These are phyloP conservation scores for human (Homo sapiens) DNA, from an alignment of 2,113 vertebrate genomes.

Conservation along the genomic window DNA sequence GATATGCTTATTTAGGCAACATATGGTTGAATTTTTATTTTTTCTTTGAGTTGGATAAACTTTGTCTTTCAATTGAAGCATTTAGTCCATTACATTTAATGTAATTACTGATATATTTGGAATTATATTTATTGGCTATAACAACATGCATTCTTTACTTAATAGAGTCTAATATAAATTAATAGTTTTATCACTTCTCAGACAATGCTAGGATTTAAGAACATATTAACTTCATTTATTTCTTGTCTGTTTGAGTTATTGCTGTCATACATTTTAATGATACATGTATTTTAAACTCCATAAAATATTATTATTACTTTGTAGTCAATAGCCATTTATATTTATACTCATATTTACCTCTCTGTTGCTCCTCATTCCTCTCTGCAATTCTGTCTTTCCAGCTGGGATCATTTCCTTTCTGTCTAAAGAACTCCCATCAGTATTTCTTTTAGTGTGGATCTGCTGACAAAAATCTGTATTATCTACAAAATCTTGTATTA, in stretches of 20 bases:
- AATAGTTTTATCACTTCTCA: background rate
- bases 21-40: background rate
- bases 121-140: background rate
- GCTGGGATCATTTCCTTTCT: background rate
- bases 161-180: background rate
- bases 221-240: background rate
- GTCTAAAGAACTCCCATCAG: background rate
- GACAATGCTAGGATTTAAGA: background rate
- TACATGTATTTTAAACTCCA: background rate
- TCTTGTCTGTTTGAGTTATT: background rate
- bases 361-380: background rate
- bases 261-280: background rate
- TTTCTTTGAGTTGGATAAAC: background rate
- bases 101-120: background rate
- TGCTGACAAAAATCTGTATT: background rate
- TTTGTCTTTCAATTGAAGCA: background rate
- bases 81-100: slow-evolving; percentile 18
- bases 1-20: background rate
- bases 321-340: background rate
- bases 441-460: background rate
- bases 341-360: background rate
- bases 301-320: background rate
- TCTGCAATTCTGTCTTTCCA: background rate
- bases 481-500: background rate
- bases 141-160: background rate